Percentiles rank a stretch among this genome's conserved stretches.
Conservation (phyloP, 2,113 vertebrate genomes). For the Oreochromis spilurus region DNA sequence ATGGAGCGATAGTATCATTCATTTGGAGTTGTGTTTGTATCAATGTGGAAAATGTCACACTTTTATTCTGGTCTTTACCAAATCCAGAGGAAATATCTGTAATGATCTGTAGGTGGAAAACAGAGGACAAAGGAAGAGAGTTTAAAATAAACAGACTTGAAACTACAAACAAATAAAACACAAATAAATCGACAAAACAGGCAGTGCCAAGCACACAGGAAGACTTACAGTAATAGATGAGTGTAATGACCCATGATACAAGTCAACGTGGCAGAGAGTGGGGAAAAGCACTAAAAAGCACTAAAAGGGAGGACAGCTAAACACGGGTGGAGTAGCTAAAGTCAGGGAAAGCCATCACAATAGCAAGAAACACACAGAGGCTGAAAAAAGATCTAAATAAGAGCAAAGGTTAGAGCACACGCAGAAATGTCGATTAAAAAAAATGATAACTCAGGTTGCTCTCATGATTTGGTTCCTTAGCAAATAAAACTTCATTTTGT, state of each 20-base stretch:
- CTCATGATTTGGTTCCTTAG: not conserved
- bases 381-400: not conserved
- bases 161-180: not conserved
- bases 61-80: not conserved
- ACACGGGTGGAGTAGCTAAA: not conserved
- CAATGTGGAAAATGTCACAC: not conserved
- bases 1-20: not conserved
- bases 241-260: not conserved
- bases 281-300: too few species aligned
- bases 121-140: not conserved
- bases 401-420: accelerated
- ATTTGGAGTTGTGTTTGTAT: not conserved
- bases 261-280: not conserved
- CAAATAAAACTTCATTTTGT: not conserved
- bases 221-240: not conserved
- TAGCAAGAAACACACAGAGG: not conserved
- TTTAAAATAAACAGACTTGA: not conserved
- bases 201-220: accelerated
- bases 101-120: not conserved
- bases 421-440: not conserved
- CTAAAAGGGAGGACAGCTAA: not conserved
- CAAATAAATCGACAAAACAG: not conserved
- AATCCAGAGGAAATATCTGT: not conserved
- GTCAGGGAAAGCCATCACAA: not conserved
- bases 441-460: not conserved